Base-by-base conservation (phyloP, 2,888 invertebrate species). In the Mythimna vitellina region DNA sequence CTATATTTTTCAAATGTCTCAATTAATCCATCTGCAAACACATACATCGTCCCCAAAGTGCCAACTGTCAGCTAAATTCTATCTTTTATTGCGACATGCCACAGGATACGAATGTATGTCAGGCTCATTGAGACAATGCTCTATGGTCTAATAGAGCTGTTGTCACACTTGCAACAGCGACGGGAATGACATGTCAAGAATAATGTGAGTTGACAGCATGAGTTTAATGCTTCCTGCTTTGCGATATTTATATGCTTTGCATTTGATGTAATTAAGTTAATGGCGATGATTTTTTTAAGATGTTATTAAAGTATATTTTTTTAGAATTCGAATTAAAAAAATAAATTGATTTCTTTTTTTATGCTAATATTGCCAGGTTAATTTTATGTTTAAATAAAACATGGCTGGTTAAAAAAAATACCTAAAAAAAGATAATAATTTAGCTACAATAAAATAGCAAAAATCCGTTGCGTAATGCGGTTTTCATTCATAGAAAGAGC, bases 21-120 rank as follows among this genome's bases (percentile, higher is more conserved):
- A 0, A 35, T 35, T 1, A 9, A 35, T 35, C 46, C 14, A 46
- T 14, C 17, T 46, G 6, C 46, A 20, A 46, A 46, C 14, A 46
- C 46, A 46, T 17, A 29, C 46, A 2, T 20, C 20, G 17, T 46
- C 14, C 14, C 14, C 14, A 46, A 53, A 42, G 29, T 25, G 35
- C 22, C 20, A 66, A 66, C 32, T 17, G 62, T 5, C 53, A 53
- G 2, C 25, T 20, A 38, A 51, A 51, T 5, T 42, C 12, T 22
- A 68, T 12, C 53, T 17, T 3, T 29, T 35, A 76, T 80, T 80
- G 80, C 80, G 64, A 62, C 76, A 78, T 29, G 4, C 22, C 42
- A 29, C 35, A 80, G 78, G 78, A 80, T 42, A 22, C 29, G 42
- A 53, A 80, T 66, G 66, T 80, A 61, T 80, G 78, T 80, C 78